Evolutionary conservation across 2,113 vertebrate species (phyloP).

Genomic region (Gasterosteus aculeatus): DNA sequence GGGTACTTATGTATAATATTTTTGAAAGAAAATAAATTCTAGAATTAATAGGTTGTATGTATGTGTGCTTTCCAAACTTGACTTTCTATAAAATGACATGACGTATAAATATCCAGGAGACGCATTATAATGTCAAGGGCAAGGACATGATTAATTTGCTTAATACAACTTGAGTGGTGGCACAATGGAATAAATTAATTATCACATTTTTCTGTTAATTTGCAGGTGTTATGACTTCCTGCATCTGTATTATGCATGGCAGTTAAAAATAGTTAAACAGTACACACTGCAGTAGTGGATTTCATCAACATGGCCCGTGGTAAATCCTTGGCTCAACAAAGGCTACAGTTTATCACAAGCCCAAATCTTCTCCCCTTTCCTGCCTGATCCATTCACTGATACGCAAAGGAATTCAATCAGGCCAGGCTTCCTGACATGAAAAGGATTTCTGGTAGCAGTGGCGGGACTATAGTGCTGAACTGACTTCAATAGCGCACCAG

Average conservation of each 20-base stretch:
- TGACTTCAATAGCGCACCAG: constrained; percentile 71
- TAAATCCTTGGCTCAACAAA: constrained; percentile 79
- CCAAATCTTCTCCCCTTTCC: constrained; percentile 79
- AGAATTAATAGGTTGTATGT: neutral
- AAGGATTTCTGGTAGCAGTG: constrained; percentile 72
- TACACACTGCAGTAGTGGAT: constrained; percentile 69
- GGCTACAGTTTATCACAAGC: constrained; percentile 79
- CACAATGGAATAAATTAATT: constrained; percentile 42
- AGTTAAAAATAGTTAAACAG: constrained; percentile 54
- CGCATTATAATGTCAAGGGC: constrained; percentile 23
- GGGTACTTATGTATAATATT: constrained; percentile 46
- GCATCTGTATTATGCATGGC: constrained; percentile 54
- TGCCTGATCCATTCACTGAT: constrained; percentile 82
- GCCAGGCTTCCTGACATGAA: constrained; percentile 79
- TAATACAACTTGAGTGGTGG: constrained; percentile 38
- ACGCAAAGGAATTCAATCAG: constrained; percentile 83
- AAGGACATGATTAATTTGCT: constrained; percentile 39
- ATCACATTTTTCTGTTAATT: constrained; percentile 50
- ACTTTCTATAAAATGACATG: constrained; percentile 23
- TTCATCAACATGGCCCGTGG: constrained; percentile 71
- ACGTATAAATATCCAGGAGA: constrained; percentile 19
- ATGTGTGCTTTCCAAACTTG: neutral
- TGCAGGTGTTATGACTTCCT: constrained; percentile 37
- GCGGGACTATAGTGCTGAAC: constrained; percentile 63
- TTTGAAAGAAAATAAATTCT: neutral